Base-by-base conservation (phyloP, 2,113 vertebrate species). In the Syngnathus floridae region DNA sequence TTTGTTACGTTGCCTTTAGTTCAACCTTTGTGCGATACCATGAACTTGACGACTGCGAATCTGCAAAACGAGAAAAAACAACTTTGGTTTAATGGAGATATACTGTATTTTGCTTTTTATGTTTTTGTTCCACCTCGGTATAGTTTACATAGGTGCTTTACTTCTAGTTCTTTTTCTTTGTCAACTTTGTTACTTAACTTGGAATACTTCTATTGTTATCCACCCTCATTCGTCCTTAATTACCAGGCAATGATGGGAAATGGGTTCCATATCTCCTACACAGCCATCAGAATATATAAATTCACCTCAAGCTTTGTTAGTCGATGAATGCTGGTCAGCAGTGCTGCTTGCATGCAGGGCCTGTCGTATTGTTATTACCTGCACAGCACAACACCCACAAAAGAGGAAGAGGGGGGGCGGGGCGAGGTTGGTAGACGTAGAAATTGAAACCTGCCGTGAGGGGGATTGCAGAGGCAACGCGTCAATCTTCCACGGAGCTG, bases 161-260 rank as follows among this genome's bases (percentile, higher is more conserved):
- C 19, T 21, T 21, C 7, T 51, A 21, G 3, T 55, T 14, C 2
- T 54, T 54, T 51, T 51, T 51, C 19, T 21, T 21, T 21, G 48
- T 2, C 13, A 35, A 35, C 12, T 26, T 26, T 13, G 46, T 52
- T 56, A 67, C 71, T 17, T 56, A 52, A 41, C 19, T 43, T 41
- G 6, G 38, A 43, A 43, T 61, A 45, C 35, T 35, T 54, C 16
- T 35, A 7, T 56, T 56, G 26, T 16, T 2, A 35, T 14, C 13
- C 2, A 68, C 55, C 73, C 75, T 78, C 59, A 74, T 67, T 61
- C 60, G 75, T 70, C 51, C 60, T 55, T 26, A 73, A 63, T 69
- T 64, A 61, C 35, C 52, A 70, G 46, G 41, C 41, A 69, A 79
- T 69, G 64, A 67, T 58, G 66, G 41, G 43, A 52, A 71, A 72